These are phyloP conservation scores for Phasia obesa DNA, from an alignment of 2,888 invertebrate genomes.

Conservation along the genomic window DNA sequence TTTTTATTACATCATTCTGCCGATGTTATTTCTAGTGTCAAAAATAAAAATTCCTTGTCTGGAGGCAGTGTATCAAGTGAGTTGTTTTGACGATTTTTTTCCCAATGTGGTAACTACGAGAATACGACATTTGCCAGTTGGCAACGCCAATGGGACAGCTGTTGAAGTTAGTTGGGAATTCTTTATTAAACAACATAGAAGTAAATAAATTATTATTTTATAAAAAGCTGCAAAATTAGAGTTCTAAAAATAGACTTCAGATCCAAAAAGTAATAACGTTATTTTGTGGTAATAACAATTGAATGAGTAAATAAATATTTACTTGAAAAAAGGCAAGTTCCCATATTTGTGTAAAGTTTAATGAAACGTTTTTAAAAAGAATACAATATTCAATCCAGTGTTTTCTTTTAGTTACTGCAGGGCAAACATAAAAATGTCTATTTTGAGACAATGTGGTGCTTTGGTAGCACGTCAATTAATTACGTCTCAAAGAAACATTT, in stretches of 20 bases:
- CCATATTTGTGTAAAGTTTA: too few species aligned
- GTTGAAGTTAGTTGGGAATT: constrained; percentile 1
- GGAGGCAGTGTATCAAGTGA: too few species aligned
- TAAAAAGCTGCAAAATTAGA: too few species aligned
- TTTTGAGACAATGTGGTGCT: constrained; percentile 74
- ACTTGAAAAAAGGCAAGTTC: background rate
- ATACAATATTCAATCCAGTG: background rate
- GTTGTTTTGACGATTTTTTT: too few species aligned
- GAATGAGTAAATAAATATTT: too few species aligned
- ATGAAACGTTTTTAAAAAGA: background rate
- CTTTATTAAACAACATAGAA: constrained; percentile 2
- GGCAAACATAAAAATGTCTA: constrained; percentile 69
- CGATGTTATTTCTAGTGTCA: too few species aligned
- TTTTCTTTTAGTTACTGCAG: constrained; percentile 5
- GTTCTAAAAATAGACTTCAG: too few species aligned
- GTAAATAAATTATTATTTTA: background rate
- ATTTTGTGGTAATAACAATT: too few species aligned
- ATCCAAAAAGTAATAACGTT: too few species aligned
- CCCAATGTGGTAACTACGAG: too few species aligned
- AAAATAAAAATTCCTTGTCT: too few species aligned
- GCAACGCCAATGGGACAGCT: background rate
- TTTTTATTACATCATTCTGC: too few species aligned
- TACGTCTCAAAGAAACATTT: constrained; percentile 3
- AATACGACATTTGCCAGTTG: background rate
- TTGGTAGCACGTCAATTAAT: constrained; percentile 66